Evolutionary conservation across 2,888 invertebrate genomes (phyloP).

Genomic region (Chydorus sphaericus): DNA sequence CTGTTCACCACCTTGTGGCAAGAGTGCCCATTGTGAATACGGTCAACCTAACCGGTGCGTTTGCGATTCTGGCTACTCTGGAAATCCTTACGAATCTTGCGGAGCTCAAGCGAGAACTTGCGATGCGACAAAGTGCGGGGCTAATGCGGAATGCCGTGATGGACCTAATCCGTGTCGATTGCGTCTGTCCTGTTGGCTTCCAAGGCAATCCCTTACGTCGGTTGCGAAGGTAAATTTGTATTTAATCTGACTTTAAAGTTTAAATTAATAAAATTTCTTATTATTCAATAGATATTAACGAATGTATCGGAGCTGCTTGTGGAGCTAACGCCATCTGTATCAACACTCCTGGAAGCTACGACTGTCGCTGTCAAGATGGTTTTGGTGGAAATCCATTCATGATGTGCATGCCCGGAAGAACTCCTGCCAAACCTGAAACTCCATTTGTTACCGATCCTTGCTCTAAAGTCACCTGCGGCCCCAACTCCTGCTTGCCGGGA

Average conservation of each 20-base stretch:
- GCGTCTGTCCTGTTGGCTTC: slow-evolving; percentile 66
- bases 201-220: slow-evolving; percentile 74
- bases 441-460: slow-evolving; percentile 48
- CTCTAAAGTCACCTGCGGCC: slow-evolving; percentile 58
- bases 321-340: slow-evolving; percentile 65
- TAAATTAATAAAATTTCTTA: slow-evolving; percentile 3
- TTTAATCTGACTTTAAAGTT: not conserved
- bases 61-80: slow-evolving; percentile 66
- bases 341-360: slow-evolving; percentile 74
- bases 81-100: slow-evolving; percentile 77
- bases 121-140: slow-evolving; percentile 54
- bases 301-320: slow-evolving; percentile 30
- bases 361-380: slow-evolving; percentile 72
- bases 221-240: slow-evolving; percentile 45
- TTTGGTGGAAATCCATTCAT: slow-evolving; percentile 77
- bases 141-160: slow-evolving; percentile 63
- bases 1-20: slow-evolving; percentile 64
- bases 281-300: slow-evolving; percentile 27
- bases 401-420: slow-evolving; percentile 40
- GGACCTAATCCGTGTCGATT: slow-evolving; percentile 54
- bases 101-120: slow-evolving; percentile 54
- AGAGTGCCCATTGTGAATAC: slow-evolving; percentile 76
- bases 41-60: slow-evolving; percentile 59
- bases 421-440: slow-evolving; percentile 18
- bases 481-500: slow-evolving; percentile 63